Evolutionary conservation across 2,888 invertebrate species (phyloP).

Genomic region (Plusia festucae): DNA sequence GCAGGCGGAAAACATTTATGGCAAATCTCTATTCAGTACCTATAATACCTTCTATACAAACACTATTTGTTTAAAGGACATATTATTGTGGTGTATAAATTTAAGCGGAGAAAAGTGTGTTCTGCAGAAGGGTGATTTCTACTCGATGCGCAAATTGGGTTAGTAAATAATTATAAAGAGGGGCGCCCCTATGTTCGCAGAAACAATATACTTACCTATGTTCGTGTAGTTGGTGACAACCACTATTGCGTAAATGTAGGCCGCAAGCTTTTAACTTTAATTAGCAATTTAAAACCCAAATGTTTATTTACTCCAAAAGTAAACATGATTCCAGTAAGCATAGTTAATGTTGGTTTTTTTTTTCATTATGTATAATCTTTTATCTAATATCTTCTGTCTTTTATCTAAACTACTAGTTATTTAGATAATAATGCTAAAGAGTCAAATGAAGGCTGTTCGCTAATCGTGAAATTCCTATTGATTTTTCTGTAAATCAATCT

Average conservation of each 20-base stretch:
- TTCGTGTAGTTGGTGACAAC: conserved; percentile 1
- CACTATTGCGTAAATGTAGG: background rate
- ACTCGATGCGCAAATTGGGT: conserved; percentile 2
- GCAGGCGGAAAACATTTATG: too few species aligned
- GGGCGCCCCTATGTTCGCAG: background rate
- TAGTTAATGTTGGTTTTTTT: background rate
- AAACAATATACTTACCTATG: background rate
- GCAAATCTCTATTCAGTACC: too few species aligned
- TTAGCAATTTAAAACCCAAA: background rate
- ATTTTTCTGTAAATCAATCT: too few species aligned
- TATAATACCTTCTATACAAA: too few species aligned
- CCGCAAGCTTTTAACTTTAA: background rate
- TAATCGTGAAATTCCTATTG: too few species aligned
- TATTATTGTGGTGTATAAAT: background rate
- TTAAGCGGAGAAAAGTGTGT: background rate
- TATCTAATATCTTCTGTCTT: too few species aligned
- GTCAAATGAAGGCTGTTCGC: too few species aligned
- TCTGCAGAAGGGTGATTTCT: background rate
- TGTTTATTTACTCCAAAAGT: background rate
- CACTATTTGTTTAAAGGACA: too few species aligned
- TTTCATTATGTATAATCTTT: too few species aligned
- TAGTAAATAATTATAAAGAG: conserved; percentile 4
- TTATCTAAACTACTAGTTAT: too few species aligned
- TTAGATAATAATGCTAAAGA: too few species aligned
- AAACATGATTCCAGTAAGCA: background rate